Base-by-base conservation (phyloP, 2,797 vertebrate genomes). In the Labeo calbasu region DNA sequence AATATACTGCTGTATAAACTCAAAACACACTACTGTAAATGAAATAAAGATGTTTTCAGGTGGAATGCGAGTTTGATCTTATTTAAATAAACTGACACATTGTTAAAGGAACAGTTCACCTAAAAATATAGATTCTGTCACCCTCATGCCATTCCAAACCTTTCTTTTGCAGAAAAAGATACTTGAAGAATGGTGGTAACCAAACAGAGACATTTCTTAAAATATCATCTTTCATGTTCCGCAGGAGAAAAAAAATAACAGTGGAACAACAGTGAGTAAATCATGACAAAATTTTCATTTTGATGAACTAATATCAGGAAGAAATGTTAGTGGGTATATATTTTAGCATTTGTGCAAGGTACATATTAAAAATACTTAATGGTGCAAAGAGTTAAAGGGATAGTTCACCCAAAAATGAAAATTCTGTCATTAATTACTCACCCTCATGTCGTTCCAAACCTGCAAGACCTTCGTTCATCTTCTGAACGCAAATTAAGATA, bases 21-120 rank as follows among this genome's bases (percentile, higher is more conserved):
- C 11, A 57, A 75, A 76, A 40, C 59, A 36, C 15, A 71, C 40
- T 88, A 83, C 84, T 93, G 90, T 91, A 89, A 88, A 90, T 90
- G 7, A 89, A 95, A 95, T 95, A 95, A 95, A 96, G 87, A 81
- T 88, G 89, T 92, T 94, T 94, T 93, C 90, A 93, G 86, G 89
- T 89, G 92, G 91, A 91, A 90, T n/a, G 25, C 8, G 61, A 48
- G 32, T 23, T 71, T 69, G 15, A 85, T 61, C 59, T 32, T 23
- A 69, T 87, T 89, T 85, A 0, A 28, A 69, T 55, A 43, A 4
- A 50, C 19, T 61, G 21, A 68, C 48, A 21, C 25, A 7, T 36
- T 7, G 43, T 61, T 61, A 61, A 81, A 71, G 7, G 43, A 13
- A 61, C 2, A 36, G 32, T 40, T 76, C 28, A 57, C 1, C 48